A percentile compares a stretch with the other conserved stretches of the same genome.
Conservation (phyloP, 2,113 vertebrate species). For the Malurus alboscapulatus region DNA sequence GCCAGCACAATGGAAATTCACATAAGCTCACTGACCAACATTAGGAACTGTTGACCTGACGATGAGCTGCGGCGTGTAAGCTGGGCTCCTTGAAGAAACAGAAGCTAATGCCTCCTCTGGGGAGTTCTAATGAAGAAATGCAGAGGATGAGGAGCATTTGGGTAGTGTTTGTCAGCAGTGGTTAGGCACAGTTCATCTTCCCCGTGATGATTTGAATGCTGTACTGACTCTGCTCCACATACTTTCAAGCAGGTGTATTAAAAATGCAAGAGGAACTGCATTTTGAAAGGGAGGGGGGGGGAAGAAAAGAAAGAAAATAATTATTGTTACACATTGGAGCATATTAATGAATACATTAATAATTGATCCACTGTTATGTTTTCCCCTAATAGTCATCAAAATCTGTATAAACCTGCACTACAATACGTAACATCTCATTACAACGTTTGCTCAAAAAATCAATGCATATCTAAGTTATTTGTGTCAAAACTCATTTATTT, state of each 20-base stretch:
- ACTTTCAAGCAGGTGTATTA: slow-evolving; percentile 66
- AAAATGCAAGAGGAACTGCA: slow-evolving; percentile 65
- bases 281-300: slow-evolving; percentile 13
- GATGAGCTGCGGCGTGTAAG: neutral
- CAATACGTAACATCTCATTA: slow-evolving; percentile 77
- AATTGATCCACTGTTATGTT: slow-evolving; percentile 73
- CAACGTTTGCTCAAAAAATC: slow-evolving; percentile 80
- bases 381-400: slow-evolving; percentile 78
- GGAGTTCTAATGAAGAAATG: slow-evolving; percentile 46
- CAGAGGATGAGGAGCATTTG: neutral
- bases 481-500: slow-evolving; percentile 89
- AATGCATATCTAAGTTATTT: slow-evolving; percentile 86
- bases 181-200: slow-evolving; percentile 19
- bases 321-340: slow-evolving; percentile 74
- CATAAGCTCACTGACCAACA: neutral
- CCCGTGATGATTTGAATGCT: slow-evolving; percentile 1
- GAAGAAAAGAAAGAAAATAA: slow-evolving; percentile 61
- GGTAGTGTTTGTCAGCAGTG: slow-evolving; percentile 34
- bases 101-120: slow-evolving; percentile 3
- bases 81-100: neutral
- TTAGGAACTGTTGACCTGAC: slow-evolving; percentile 16
- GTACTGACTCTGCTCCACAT: slow-evolving; percentile 33
- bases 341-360: slow-evolving; percentile 81
- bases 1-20: slow-evolving; percentile 17
- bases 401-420: slow-evolving; percentile 74